A percentile compares a stretch with the other conserved stretches of the same genome.
phyloP scores from a whole-genome alignment of 1,140 invertebrate genomes.

The Batillaria attramentaria region DNA sequence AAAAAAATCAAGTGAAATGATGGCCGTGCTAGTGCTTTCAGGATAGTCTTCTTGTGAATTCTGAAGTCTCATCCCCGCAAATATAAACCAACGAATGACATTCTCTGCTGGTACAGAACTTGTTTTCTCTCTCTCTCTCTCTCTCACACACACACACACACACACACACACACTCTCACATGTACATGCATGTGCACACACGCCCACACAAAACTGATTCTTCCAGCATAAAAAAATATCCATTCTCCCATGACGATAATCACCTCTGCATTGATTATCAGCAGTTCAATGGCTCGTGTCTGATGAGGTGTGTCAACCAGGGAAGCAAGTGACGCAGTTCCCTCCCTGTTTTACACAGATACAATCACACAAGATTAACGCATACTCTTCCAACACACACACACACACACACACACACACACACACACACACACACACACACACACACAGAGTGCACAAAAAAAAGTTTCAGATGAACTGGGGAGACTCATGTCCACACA shows the following conservation, averaged over 20 bases:
- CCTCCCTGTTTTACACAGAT: constrained; percentile 68
- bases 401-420: constrained; percentile 18
- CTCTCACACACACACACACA: background rate
- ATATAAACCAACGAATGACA: no score
- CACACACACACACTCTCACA: background rate
- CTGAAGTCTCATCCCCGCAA: background rate
- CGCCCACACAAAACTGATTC: background rate
- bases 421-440: constrained; percentile 2
- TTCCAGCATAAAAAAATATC: no score
- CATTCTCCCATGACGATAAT: background rate
- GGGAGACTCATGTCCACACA: background rate
- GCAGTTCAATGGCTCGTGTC: constrained; percentile 75
- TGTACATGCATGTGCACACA: background rate
- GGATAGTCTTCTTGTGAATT: background rate
- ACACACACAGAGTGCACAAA: background rate
- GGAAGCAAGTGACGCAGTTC: constrained; percentile 73
- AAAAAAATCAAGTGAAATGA: background rate
- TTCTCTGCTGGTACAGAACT: background rate
- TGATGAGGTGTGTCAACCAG: constrained; percentile 77
- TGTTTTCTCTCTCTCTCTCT: background rate
- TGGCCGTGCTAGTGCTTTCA: background rate
- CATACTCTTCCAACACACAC: constrained; percentile 12
- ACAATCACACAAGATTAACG: background rate
- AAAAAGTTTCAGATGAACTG: no score
- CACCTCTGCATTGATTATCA: constrained; percentile 73